phyloP scores from a whole-genome alignment of 2,888 invertebrate species.

The Dolichomitus sp. region DNA sequence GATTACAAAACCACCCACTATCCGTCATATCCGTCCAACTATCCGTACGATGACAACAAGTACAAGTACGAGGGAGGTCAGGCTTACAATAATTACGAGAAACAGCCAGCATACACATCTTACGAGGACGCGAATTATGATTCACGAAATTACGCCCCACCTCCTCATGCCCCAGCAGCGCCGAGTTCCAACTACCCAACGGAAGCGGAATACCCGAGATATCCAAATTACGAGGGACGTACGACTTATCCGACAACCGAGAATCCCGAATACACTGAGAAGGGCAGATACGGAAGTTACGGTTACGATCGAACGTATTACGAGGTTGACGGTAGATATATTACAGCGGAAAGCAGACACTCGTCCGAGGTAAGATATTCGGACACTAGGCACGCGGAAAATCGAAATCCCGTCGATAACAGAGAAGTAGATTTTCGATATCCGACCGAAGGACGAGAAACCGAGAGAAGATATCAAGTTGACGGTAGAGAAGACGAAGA shows the following conservation, averaged over 20 bases:
- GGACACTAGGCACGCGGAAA: conserved; percentile 68
- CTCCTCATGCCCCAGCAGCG: conserved; percentile 53
- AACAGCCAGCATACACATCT: conserved; percentile 70
- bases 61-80: conserved; percentile 79
- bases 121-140: conserved; percentile 79
- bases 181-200: conserved; percentile 72
- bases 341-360: conserved; percentile 73
- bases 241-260: conserved; percentile 69
- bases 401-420: conserved; percentile 65
- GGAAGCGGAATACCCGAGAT: conserved; percentile 78
- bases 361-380: conserved; percentile 64
- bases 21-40: conserved; percentile 84
- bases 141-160: conserved; percentile 72
- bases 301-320: conserved; percentile 72
- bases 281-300: conserved; percentile 77
- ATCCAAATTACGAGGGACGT: conserved; percentile 74
- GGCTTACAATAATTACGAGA: conserved; percentile 76
- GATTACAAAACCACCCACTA: conserved; percentile 85
- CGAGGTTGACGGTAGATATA: conserved; percentile 75
- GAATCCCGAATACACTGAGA: conserved; percentile 76
- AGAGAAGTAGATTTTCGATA: conserved; percentile 77
- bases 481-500: conserved; percentile 75
- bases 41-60: conserved; percentile 84
- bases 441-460: conserved; percentile 73
- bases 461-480: conserved; percentile 72